Percentiles rank a stretch among this genome's conserved stretches.
Conservation (phyloP, 2,113 vertebrate genomes). For the Procavia capensis region DNA sequence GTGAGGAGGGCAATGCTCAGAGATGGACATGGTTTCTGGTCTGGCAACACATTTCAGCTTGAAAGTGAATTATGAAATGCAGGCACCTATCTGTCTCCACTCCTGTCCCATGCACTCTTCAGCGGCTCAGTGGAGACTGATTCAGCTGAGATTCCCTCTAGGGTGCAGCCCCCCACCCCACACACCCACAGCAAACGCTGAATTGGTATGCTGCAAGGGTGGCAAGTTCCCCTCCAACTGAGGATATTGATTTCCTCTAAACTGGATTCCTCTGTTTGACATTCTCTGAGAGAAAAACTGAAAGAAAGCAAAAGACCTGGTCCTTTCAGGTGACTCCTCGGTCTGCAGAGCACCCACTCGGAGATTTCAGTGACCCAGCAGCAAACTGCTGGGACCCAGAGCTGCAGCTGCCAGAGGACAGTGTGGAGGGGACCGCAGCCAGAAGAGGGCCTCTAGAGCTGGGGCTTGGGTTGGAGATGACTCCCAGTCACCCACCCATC, state of each 20-base stretch:
- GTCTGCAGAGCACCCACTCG: neutral
- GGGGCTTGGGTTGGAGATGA: fast-evolving
- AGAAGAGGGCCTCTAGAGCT: neutral
- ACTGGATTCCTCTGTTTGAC: neutral
- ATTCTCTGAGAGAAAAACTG: neutral
- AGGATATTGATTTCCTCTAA: conserved; percentile 31
- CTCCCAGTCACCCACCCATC: neutral
- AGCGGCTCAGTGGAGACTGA: neutral
- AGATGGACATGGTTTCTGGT: neutral
- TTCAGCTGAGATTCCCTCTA: neutral
- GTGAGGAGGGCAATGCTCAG: neutral
- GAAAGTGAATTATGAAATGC: neutral
- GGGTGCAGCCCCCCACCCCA: neutral
- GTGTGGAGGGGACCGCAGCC: neutral
- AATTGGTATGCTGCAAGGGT: conserved; percentile 25
- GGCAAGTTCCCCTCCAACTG: neutral
- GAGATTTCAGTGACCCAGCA: neutral
- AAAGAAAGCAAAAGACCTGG: neutral
- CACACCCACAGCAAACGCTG: neutral
- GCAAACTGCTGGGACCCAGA: neutral
- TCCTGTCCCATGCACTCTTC: neutral
- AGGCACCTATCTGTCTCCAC: too few species aligned
- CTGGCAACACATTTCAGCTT: neutral
- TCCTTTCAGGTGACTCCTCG: neutral
- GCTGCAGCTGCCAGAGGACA: neutral